Evolutionary conservation across 92 coral and sea anemone species (phyloP).

Genomic region (Scolanthus callimorphus): DNA sequence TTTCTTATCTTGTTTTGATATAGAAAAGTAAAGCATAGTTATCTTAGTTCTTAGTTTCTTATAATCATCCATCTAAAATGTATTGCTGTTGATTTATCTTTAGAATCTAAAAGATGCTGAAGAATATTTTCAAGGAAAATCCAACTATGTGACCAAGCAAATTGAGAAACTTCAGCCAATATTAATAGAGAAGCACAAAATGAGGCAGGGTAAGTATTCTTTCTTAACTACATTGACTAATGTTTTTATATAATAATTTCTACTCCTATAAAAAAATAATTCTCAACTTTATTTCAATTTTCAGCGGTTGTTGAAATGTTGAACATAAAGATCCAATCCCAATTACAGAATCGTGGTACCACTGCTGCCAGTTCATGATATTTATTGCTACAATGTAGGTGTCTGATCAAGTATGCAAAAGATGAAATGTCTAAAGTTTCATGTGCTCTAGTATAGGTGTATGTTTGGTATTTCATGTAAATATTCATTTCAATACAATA

Average conservation of each 20-base stretch:
- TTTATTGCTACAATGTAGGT: too few relatives aligned
- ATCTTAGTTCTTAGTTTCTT: background rate
- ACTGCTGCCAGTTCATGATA: conserved; percentile 60
- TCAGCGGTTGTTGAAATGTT: conserved; percentile 79
- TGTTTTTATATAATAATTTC: background rate
- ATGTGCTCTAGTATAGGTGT: too few relatives aligned
- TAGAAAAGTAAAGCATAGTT: too few relatives aligned
- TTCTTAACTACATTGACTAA: background rate
- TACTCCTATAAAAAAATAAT: background rate
- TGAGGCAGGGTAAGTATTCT: conserved; percentile 73
- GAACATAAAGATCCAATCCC: conserved; percentile 73
- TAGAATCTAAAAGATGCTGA: conserved; percentile 87
- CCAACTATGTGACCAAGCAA: conserved; percentile 81
- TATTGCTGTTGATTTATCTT: background rate
- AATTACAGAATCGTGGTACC: conserved; percentile 63
- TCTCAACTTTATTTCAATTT: background rate
- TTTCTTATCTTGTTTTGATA: too few relatives aligned
- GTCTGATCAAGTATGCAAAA: too few relatives aligned
- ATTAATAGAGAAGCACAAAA: conserved; percentile 85
- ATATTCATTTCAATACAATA: too few relatives aligned
- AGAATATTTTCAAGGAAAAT: conserved; percentile 81
- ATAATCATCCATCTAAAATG: too few relatives aligned
- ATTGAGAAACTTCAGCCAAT: conserved; percentile 90
- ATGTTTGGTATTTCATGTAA: too few relatives aligned
- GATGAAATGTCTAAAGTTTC: too few relatives aligned